Evolutionary conservation across 1,140 invertebrate genomes (phyloP).

Genomic region (Arion vulgaris): DNA sequence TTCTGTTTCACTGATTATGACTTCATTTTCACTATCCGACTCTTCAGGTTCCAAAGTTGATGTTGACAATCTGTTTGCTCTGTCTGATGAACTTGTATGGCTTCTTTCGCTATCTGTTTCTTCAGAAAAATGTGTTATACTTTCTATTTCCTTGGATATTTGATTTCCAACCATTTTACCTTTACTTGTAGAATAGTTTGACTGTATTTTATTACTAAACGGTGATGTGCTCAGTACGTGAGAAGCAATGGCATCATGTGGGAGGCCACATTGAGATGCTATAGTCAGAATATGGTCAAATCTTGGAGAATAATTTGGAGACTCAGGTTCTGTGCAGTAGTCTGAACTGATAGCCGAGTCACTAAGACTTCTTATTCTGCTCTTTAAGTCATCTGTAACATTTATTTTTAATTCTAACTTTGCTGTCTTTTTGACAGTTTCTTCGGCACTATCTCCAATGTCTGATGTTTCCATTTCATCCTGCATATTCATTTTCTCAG

Average conservation of each 20-base stretch:
- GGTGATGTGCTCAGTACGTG: not conserved
- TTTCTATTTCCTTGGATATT: not conserved
- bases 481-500: not conserved
- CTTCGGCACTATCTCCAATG: slow-evolving; percentile 31
- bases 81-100: not conserved
- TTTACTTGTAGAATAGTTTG: not conserved
- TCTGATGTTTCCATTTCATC: slow-evolving; percentile 9
- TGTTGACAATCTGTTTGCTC: not conserved
- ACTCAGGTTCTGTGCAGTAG: slow-evolving; percentile 63
- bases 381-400: slow-evolving; percentile 51
- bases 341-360: slow-evolving; percentile 71
- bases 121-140: not conserved
- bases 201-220: not conserved
- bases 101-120: not conserved
- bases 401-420: slow-evolving; percentile 49
- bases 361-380: slow-evolving; percentile 56
- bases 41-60: not conserved
- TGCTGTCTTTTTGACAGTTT: slow-evolving; percentile 35
- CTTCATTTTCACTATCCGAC: not conserved
- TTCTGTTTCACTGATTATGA: not conserved
- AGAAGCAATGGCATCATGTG: not conserved
- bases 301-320: slow-evolving; percentile 35
- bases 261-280: not conserved
- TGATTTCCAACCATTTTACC: not conserved
- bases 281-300: slow-evolving; percentile 26